Percentiles rank a stretch among this genome's conserved stretches.
Evolutionary conservation across 2,888 invertebrate genomes (phyloP).

Genomic region (Apotomis turbidana): DNA sequence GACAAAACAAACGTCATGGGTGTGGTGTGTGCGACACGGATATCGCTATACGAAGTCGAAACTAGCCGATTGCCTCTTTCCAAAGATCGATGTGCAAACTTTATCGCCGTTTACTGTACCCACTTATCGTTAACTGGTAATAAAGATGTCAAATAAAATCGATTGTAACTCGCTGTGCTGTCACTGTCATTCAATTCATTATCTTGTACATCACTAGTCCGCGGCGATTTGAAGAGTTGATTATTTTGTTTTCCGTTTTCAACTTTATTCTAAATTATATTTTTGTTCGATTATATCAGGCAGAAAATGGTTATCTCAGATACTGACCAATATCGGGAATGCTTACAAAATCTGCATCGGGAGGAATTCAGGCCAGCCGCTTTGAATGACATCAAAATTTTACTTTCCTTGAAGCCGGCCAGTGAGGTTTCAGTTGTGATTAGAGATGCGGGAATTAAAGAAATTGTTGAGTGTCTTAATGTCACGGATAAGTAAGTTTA

Average conservation of each 20-base stretch:
- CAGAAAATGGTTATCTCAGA: slow-evolving; percentile 57
- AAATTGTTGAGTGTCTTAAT: slow-evolving; percentile 87
- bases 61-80: too few species aligned
- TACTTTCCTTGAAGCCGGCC: slow-evolving; percentile 62
- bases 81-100: too few species aligned
- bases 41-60: too few species aligned
- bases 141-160: background rate
- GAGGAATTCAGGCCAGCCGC: slow-evolving; percentile 63
- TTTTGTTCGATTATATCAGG: background rate
- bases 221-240: slow-evolving; percentile 24
- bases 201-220: slow-evolving; percentile 6
- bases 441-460: slow-evolving; percentile 78
- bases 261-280: background rate
- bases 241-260: background rate
- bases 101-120: too few species aligned
- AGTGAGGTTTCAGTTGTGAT: slow-evolving; percentile 60
- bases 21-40: too few species aligned
- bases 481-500: slow-evolving; percentile 65
- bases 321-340: slow-evolving; percentile 60
- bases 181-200: background rate
- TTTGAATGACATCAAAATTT: slow-evolving; percentile 69
- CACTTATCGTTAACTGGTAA: background rate
- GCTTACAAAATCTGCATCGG: slow-evolving; percentile 60
- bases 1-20: too few species aligned
- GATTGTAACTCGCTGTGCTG: background rate